These are phyloP conservation scores for Cydia amplana DNA, from an alignment of 1,140 invertebrate genomes.

Conservation along the genomic window DNA sequence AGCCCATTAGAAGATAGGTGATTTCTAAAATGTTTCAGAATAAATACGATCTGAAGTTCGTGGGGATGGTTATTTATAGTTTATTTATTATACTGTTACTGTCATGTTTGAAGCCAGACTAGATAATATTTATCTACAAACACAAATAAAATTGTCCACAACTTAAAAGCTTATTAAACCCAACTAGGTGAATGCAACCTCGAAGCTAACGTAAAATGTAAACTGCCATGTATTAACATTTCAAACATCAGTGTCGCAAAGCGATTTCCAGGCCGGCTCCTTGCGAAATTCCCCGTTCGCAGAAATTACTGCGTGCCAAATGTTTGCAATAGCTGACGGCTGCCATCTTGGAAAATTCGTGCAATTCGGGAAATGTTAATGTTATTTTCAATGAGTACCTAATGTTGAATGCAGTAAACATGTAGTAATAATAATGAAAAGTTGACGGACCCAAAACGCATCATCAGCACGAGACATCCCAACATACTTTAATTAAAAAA, in stretches of 20 bases:
- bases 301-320: background rate
- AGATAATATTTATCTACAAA: background rate
- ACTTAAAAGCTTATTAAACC: background rate
- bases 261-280: background rate
- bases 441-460: too few species aligned
- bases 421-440: too few species aligned
- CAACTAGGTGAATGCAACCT: background rate
- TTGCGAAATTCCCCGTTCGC: background rate
- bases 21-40: too few species aligned
- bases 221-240: constrained; percentile 12
- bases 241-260: constrained; percentile 11
- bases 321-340: background rate
- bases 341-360: background rate
- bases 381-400: background rate
- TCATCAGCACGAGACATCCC: too few species aligned
- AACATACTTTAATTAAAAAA: too few species aligned
- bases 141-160: background rate
- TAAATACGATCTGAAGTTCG: too few species aligned
- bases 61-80: too few species aligned
- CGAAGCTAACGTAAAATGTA: constrained; percentile 6
- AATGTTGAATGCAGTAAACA: background rate
- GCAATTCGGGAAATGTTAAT: background rate
- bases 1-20: too few species aligned
- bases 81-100: too few species aligned
- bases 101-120: background rate